Evolutionary conservation across 2,888 invertebrate species (phyloP), one percentile per base, ranked within the genome.

Genomic region (Agrotis clavis): DNA sequence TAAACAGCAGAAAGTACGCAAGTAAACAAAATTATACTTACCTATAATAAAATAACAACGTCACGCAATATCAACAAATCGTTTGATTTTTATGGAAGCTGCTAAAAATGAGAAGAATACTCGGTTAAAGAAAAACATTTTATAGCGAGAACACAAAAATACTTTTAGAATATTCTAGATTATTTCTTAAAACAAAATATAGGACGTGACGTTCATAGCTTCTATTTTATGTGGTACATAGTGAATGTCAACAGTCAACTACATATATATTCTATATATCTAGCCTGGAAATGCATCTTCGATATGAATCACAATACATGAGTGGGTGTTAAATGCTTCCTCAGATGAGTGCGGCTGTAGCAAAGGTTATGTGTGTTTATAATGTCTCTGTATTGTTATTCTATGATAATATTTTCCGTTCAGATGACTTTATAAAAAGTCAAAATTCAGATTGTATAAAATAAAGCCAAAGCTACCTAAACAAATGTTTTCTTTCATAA

Each of bases 281-380:
- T 60, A 73, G 18, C 68, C 53, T 82, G 64, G 62, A 71, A 83
- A 83, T 74, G 83, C 73, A 77, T 80, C 57, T 71, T 74, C 69
- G 45, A 60, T 53, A 65, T 77, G 66, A 80, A 71, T 74, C 67
- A 56, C 64, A 69, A 68, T 70, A 74, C 59, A 48, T 30, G 62
- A 51, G 77, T 53, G 60, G 75, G 81, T 59, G 81, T 71, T 59
- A 60, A 82, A 79, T 75, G 66, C 61, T 69, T 61, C 61, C 47
- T 67, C 41, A 61, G 64, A 67, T 56, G 50, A 78, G 47, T 61
- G 59, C 51, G 61, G 54, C 60, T 61, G 59, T 45, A 59, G 54
- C 60, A 75, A 67, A 70, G 71, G 79, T 67, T 71, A 71, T 66
- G 48, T 66, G 48, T 47, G 59, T 67, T 67, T 73, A 59, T 21